phyloP scores from a whole-genome alignment of 2,888 invertebrate genomes.

The Arrhopalites spinosus region DNA sequence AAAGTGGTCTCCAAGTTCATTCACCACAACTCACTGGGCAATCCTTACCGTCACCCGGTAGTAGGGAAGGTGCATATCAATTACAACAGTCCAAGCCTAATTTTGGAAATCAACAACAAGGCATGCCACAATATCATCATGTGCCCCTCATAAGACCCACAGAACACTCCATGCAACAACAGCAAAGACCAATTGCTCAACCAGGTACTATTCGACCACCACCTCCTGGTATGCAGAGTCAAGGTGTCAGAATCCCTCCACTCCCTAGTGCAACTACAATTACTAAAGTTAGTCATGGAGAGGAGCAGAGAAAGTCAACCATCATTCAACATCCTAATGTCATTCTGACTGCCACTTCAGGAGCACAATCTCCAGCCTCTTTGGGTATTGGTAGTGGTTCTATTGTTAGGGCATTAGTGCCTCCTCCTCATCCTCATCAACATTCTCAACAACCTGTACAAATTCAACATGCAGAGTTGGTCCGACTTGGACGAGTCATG shows the following conservation, averaged over 20 bases:
- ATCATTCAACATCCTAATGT: conserved; percentile 45
- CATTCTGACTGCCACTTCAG: conserved; percentile 59
- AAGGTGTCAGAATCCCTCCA: conserved; percentile 51
- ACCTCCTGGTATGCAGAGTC: conserved; percentile 57
- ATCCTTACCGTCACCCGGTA: conserved; percentile 10
- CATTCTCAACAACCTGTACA: conserved; percentile 45
- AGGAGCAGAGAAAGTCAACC: conserved; percentile 45
- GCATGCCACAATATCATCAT: conserved; percentile 16
- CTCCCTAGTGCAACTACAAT: conserved; percentile 55
- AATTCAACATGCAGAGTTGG: conserved; percentile 44
- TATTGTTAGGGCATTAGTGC: conserved; percentile 56
- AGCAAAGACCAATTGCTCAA: conserved; percentile 24
- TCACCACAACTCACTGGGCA: not conserved
- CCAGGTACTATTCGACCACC: conserved; percentile 61
- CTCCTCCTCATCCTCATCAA: conserved; percentile 57
- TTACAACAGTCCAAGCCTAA: not conserved
- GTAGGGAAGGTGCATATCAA: no score
- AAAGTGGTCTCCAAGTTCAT: not conserved
- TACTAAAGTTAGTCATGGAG: conserved; percentile 51
- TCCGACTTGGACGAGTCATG: conserved; percentile 39
- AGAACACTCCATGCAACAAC: conserved; percentile 34
- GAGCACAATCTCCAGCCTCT: conserved; percentile 57
- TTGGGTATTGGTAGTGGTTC: conserved; percentile 58
- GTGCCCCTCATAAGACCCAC: conserved; percentile 40
- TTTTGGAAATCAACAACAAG: conserved; percentile 3